Evolutionary conservation across 1,140 invertebrate species (phyloP).

Genomic region (Medauroidea extradentata): DNA sequence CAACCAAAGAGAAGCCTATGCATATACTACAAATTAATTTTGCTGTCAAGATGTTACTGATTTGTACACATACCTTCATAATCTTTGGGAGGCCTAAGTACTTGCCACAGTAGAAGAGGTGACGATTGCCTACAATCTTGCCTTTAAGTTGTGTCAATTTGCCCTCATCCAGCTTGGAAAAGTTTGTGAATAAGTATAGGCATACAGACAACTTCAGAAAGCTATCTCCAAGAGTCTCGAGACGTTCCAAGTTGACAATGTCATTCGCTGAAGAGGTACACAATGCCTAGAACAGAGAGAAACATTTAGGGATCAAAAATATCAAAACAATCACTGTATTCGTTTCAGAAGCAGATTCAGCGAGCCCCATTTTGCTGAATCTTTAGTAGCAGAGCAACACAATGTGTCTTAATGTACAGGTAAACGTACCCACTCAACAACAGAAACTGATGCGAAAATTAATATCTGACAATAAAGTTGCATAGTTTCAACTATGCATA

Average conservation of each 20-base stretch:
- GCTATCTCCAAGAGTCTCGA: slow-evolving; percentile 84
- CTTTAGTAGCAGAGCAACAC: too few species aligned
- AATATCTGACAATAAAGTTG: too few species aligned
- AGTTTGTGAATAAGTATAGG: slow-evolving; percentile 66
- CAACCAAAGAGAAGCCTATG: too few species aligned
- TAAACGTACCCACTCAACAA: too few species aligned
- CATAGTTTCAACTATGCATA: too few species aligned
- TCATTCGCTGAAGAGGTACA: slow-evolving; percentile 69
- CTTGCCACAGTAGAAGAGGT: slow-evolving; percentile 63
- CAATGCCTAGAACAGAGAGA: slow-evolving; percentile 35
- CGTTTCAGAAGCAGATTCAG: too few species aligned
- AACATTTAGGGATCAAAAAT: too few species aligned
- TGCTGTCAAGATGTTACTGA: slow-evolving; percentile 11
- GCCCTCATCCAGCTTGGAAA: slow-evolving; percentile 68
- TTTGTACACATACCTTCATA: slow-evolving; percentile 35
- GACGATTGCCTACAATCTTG: slow-evolving; percentile 75
- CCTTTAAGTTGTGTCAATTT: slow-evolving; percentile 69
- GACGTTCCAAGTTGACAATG: slow-evolving; percentile 73
- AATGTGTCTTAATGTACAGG: too few species aligned
- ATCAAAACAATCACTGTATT: too few species aligned
- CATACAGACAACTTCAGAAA: slow-evolving; percentile 79
- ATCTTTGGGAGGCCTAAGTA: slow-evolving; percentile 44
- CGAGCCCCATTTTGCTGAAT: too few species aligned
- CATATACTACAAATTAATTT: too few species aligned
- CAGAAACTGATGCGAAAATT: too few species aligned